Percentiles rank a stretch among this genome's conserved stretches.
These are phyloP conservation scores for Eubasilissa regina DNA, from an alignment of 1,140 invertebrate species.

Conservation along the genomic window DNA sequence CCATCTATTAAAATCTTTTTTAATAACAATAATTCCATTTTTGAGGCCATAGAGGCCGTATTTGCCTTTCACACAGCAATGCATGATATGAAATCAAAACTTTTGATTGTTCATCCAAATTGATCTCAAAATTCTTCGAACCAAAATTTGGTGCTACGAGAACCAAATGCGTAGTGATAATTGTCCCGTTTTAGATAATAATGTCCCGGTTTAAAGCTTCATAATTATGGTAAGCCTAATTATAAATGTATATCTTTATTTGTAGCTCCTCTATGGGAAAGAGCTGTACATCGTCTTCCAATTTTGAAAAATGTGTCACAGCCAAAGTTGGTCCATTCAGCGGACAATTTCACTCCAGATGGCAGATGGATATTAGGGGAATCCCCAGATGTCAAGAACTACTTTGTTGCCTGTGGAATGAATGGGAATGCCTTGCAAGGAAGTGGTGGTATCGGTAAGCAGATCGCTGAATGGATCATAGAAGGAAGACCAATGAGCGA, in stretches of 20 bases:
- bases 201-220: too few relatives aligned
- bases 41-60: too few relatives aligned
- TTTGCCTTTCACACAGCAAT: too few relatives aligned
- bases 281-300: conserved; percentile 79
- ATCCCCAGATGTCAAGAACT: conserved; percentile 83
- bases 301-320: conserved; percentile 73
- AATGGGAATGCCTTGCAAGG: conserved; percentile 79
- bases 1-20: too few relatives aligned
- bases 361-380: conserved; percentile 81
- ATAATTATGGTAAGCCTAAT: too few relatives aligned
- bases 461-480: conserved; percentile 83
- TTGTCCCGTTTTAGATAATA: too few relatives aligned
- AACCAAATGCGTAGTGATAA: too few relatives aligned
- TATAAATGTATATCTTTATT: background rate
- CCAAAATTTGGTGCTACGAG: too few relatives aligned
- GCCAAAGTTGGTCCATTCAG: conserved; percentile 77
- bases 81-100: too few relatives aligned
- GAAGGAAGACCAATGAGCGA: conserved; percentile 77
- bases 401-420: conserved; percentile 86
- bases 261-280: conserved; percentile 73
- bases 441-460: conserved; percentile 83
- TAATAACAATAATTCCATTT: too few relatives aligned
- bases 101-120: too few relatives aligned
- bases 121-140: too few relatives aligned
- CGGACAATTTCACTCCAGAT: conserved; percentile 87